phyloP scores from a whole-genome alignment of 2,113 vertebrate genomes.

The Eretmochelys imbricata region DNA sequence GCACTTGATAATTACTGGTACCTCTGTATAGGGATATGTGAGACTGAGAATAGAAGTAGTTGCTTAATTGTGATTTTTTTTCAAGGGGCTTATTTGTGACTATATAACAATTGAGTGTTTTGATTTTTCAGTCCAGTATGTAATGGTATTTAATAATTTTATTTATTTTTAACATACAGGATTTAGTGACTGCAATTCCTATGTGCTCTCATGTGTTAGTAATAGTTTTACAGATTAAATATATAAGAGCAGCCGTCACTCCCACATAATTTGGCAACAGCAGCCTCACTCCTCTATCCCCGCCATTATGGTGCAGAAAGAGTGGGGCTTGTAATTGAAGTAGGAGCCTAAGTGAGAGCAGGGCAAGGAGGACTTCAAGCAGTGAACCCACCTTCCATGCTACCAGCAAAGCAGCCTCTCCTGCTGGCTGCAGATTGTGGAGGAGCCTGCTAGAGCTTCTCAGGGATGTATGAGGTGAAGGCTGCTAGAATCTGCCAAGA shows the following conservation, averaged over 20 bases:
- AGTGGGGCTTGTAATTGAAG: background rate
- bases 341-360: background rate
- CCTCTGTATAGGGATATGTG: background rate
- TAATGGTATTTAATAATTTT: background rate
- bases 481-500: background rate
- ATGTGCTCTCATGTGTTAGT: background rate
- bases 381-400: background rate
- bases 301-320: background rate
- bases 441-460: background rate
- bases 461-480: background rate
- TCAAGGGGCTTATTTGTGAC: background rate
- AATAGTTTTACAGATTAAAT: background rate
- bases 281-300: background rate
- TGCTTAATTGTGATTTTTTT: background rate
- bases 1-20: background rate
- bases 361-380: background rate
- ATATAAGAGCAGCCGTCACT: background rate
- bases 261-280: background rate
- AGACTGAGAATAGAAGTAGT: background rate
- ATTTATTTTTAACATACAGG: background rate
- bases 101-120: background rate
- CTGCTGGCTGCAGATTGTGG: background rate
- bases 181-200: background rate
- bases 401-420: rapidly evolving
- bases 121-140: background rate